Percentiles rank a stretch among this genome's conserved stretches.
phyloP scores from a whole-genome alignment of 2,888 invertebrate species.

The Meandrusa payeni region DNA sequence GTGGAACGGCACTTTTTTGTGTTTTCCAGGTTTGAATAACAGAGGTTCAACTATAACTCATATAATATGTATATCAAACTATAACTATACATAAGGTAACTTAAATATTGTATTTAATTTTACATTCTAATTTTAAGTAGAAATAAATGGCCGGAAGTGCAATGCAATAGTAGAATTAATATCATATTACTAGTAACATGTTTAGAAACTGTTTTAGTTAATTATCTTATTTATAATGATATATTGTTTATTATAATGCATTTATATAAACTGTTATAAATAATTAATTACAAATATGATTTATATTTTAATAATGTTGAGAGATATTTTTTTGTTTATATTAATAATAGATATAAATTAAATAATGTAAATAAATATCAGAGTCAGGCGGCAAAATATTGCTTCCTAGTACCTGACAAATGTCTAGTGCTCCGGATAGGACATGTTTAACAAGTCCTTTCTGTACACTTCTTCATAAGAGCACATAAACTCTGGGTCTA shows the following conservation, averaged over 20 bases:
- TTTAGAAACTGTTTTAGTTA: neutral
- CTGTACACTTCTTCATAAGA: conserved; percentile 35
- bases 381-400: conserved; percentile 70
- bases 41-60: too few relatives aligned
- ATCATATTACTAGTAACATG: conserved; percentile 8
- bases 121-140: conserved; percentile 22
- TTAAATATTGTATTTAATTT: conserved; percentile 7
- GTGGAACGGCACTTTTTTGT: too few relatives aligned
- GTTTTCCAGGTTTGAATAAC: too few relatives aligned
- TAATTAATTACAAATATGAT: neutral
- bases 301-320: neutral
- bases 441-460: conserved; percentile 41
- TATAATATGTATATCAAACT: neutral
- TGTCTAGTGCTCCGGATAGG: conserved; percentile 64
- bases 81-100: too few relatives aligned
- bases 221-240: too few relatives aligned
- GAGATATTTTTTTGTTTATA: neutral
- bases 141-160: conserved; percentile 70
- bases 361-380: conserved; percentile 29
- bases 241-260: neutral
- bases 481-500: conserved; percentile 45
- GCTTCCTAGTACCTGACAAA: conserved; percentile 80
- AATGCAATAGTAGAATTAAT: conserved; percentile 67
- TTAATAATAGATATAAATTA: conserved; percentile 7
- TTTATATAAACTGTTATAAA: too few relatives aligned